Base-by-base conservation (phyloP, 2,797 vertebrate genomes). In the Pteropus rufus region DNA sequence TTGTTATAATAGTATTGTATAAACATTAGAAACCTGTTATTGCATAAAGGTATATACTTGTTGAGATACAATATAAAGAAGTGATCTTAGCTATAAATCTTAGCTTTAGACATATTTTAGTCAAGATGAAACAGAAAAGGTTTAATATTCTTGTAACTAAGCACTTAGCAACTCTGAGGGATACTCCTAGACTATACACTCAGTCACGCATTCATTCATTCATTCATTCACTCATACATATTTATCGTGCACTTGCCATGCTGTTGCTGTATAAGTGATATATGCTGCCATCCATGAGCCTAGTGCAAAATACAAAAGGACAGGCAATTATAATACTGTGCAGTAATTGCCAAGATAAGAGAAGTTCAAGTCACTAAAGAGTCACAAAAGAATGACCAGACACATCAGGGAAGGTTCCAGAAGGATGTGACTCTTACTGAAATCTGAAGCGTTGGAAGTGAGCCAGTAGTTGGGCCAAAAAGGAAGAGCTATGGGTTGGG, bases 401-500 rank as follows among this genome's bases (percentile, higher is more conserved):
- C 12, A 31, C 26, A 41, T 29, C 75, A 58, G 49, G 34, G 54
- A 92, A 89, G 14, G 12, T 81, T 76, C 54, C 24, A 60, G 58
- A 36, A 75, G 36, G 5, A 65, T 52, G 39, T 34, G 54, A 10
- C 34, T 26, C 49, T 31, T n/a, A 31, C 10, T 69, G 58, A 83
- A 89, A 86, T 60, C 26, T 34, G 67, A 80, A 75, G 36, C 34
- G 36, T 0, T 62, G 64, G 24, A 10, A n/a, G 3, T 62, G 46
- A 83, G n/a, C 10, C 7, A 84, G 23, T 60, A 31, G 36, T 15
- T 58, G 26, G 10, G 21, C n/a, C 69, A 31, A 80, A 10, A 1
- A 7, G 10, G 44, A 46, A 21, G 34, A 54, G 10, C 8, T 1
- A 3, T 19, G 24, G 7, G 1, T 2, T 2, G 5, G 10, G 1